These are phyloP conservation scores for Oryzias sinensis DNA, from an alignment of 2,797 vertebrate species.

Conservation along the genomic window DNA sequence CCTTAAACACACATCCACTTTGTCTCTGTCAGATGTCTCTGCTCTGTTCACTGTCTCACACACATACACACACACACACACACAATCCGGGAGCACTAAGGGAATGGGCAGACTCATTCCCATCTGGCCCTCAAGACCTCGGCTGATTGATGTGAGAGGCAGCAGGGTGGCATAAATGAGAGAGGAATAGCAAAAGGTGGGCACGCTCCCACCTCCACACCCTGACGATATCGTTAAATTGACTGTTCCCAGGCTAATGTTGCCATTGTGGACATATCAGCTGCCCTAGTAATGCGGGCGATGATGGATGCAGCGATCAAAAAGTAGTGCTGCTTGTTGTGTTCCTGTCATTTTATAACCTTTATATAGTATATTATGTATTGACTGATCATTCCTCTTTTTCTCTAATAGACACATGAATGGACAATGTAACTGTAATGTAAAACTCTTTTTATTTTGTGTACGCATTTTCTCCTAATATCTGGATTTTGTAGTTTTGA, in stretches of 20 bases:
- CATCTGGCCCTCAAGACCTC: slow-evolving; percentile 51
- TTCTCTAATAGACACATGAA: no score
- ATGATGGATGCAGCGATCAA: slow-evolving; percentile 6
- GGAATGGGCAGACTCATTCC: slow-evolving; percentile 62
- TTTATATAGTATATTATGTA: no score
- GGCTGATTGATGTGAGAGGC: slow-evolving; percentile 65
- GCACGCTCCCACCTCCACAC: slow-evolving; percentile 28
- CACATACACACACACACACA: slow-evolving; percentile 8
- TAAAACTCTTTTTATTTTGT: no score
- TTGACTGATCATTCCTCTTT: no score
- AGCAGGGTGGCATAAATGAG: slow-evolving; percentile 54
- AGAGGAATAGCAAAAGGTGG: slow-evolving; percentile 60
- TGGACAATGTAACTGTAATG: no score
- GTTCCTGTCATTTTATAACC: background rate
- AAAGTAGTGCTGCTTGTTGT: slow-evolving; percentile 5
- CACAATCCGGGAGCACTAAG: slow-evolving; percentile 38
- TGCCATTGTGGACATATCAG: slow-evolving; percentile 22
- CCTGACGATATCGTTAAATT: slow-evolving; percentile 61
- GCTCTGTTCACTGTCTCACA: background rate
- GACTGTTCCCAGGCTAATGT: slow-evolving; percentile 51
- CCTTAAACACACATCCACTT: slow-evolving; percentile 56
- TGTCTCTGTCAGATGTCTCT: slow-evolving; percentile 17
- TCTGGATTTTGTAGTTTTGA: no score
- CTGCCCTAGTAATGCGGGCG: slow-evolving; percentile 15
- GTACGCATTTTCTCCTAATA: no score